Conservation (phyloP, 2,113 vertebrate genomes). For the Willisornis vidua region DNA sequence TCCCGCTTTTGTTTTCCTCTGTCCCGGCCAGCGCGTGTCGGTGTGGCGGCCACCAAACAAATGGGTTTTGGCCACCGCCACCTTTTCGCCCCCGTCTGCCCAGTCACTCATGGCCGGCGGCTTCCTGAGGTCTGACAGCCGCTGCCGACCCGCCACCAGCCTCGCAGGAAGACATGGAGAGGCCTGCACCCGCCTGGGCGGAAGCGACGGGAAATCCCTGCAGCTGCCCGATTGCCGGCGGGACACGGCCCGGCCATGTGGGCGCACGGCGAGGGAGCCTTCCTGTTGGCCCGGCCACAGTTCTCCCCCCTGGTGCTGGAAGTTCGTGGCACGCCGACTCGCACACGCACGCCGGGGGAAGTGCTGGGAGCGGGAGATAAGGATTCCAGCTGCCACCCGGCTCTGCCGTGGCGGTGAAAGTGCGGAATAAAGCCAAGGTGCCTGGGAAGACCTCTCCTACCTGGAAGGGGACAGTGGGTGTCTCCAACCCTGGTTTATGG, state of each 20-base stretch:
- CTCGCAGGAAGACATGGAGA: slow-evolving; percentile 76
- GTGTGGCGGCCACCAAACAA: slow-evolving; percentile 67
- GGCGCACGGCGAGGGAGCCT: slow-evolving; percentile 79
- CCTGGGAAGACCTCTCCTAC: neutral
- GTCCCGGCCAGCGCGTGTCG: slow-evolving; percentile 72
- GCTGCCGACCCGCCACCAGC: slow-evolving; percentile 74
- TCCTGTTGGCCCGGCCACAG: slow-evolving; percentile 82
- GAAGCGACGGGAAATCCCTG: slow-evolving; percentile 75
- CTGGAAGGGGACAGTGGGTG: neutral
- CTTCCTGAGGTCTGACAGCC: slow-evolving; percentile 64
- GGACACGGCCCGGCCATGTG: slow-evolving; percentile 22
- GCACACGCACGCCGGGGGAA: slow-evolving; percentile 83
- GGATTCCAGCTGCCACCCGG: slow-evolving; percentile 72
- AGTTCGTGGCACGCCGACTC: slow-evolving; percentile 79
- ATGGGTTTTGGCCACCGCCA: slow-evolving; percentile 64
- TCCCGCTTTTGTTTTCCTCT: slow-evolving; percentile 80
- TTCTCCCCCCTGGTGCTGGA: slow-evolving; percentile 59
- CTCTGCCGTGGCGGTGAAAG: slow-evolving; percentile 38
- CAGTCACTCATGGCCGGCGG: neutral
- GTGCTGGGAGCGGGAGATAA: slow-evolving; percentile 93
- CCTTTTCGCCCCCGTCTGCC: slow-evolving; percentile 73
- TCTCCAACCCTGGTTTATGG: neutral
- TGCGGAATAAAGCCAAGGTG: neutral
- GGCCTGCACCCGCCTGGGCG: slow-evolving; percentile 46
- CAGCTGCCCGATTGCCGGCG: slow-evolving; percentile 69